These are phyloP conservation scores for Latrodectus hesperus DNA, from an alignment of 2,888 invertebrate species.

Conservation along the genomic window DNA sequence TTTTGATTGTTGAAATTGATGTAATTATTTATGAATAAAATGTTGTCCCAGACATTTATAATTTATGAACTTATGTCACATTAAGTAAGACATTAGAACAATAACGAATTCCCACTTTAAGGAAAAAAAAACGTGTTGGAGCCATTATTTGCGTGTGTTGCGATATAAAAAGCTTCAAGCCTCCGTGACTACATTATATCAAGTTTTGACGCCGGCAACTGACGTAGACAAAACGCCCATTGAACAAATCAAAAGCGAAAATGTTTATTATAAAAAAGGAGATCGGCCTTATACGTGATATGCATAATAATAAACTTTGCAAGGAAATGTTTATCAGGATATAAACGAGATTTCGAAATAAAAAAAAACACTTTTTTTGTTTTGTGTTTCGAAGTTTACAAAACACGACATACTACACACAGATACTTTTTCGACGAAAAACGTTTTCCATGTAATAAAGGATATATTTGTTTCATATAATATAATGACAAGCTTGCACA, in stretches of 20 bases:
- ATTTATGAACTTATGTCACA: background rate
- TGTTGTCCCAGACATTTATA: too few relatives aligned
- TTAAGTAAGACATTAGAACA: constrained; percentile 30
- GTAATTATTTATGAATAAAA: too few relatives aligned
- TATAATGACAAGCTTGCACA: too few relatives aligned
- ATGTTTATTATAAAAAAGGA: constrained; percentile 14
- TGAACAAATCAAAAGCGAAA: constrained; percentile 28
- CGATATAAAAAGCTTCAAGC: constrained; percentile 13
- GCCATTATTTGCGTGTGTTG: constrained; percentile 21
- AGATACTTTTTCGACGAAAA: too few relatives aligned
- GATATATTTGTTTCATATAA: too few relatives aligned
- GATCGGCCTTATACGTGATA: constrained; percentile 33
- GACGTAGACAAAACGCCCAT: constrained; percentile 56
- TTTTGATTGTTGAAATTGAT: too few relatives aligned
- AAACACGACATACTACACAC: too few relatives aligned
- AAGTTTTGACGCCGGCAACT: constrained; percentile 27
- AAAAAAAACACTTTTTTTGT: too few relatives aligned
- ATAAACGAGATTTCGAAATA: background rate
- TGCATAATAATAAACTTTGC: constrained; percentile 34
- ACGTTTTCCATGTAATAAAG: too few relatives aligned
- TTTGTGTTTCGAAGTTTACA: too few relatives aligned
- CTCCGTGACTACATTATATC: constrained; percentile 51
- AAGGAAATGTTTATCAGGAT: constrained; percentile 10
- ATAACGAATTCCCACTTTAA: too few relatives aligned
- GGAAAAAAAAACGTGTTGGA: constrained; percentile 3